A percentile compares a stretch with the other conserved stretches of the same genome.
Evolutionary conservation across 2,888 invertebrate species (phyloP).

Genomic region (Acanthosepion lycidas): DNA sequence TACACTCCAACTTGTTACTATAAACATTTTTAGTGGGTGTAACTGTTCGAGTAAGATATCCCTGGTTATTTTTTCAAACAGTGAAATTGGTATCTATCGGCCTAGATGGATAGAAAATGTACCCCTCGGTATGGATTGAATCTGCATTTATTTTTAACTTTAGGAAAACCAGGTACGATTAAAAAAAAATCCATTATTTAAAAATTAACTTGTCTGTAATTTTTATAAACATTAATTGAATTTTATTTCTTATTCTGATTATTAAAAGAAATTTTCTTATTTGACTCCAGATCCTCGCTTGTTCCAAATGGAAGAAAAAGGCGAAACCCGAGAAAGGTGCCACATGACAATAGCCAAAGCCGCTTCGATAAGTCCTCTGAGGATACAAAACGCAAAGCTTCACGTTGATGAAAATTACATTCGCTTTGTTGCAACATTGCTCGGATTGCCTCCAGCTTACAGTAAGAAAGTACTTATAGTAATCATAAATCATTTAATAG

Average conservation of each 20-base stretch:
- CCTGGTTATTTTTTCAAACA: no score
- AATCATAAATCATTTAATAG: neutral
- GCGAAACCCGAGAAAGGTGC: neutral
- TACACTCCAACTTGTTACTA: no score
- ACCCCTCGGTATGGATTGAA: no score
- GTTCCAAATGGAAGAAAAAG: neutral
- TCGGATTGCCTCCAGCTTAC: slow-evolving; percentile 39
- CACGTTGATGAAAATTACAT: slow-evolving; percentile 37
- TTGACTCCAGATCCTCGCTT: neutral
- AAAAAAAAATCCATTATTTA: no score
- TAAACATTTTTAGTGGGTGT: no score
- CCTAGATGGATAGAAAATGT: no score
- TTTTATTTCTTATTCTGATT: neutral
- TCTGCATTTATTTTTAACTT: no score
- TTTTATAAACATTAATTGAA: no score
- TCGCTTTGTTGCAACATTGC: slow-evolving; percentile 39
- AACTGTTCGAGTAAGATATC: no score
- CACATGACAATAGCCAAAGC: neutral
- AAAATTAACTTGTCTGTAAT: no score
- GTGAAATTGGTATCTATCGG: no score
- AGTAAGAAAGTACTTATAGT: neutral
- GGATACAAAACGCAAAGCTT: slow-evolving; percentile 39
- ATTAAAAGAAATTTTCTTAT: neutral
- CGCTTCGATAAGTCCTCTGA: neutral
- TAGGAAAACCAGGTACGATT: no score